These are phyloP conservation scores for Natator depressus DNA, from an alignment of 2,113 vertebrate species.

Conservation along the genomic window DNA sequence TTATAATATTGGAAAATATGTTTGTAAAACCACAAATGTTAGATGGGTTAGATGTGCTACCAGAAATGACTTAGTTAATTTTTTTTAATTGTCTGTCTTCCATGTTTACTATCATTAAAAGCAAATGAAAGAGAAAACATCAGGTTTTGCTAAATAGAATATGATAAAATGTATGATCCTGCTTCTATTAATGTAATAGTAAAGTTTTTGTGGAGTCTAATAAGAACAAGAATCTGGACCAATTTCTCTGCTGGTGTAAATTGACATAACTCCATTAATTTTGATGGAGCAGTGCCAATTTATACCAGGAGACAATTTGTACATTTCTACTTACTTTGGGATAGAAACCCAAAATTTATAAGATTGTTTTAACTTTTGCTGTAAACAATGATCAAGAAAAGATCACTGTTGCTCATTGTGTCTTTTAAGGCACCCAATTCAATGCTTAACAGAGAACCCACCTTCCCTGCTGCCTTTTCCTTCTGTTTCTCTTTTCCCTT, in stretches of 20 bases:
- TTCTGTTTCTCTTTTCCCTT: neutral
- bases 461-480: neutral
- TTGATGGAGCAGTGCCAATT: neutral
- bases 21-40: neutral
- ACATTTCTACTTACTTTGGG: neutral
- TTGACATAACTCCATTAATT: neutral
- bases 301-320: neutral
- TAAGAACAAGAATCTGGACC: neutral
- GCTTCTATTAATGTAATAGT: no score
- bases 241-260: neutral
- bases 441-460: no score
- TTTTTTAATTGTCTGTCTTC: neutral
- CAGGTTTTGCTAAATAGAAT: neutral
- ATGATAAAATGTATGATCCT: neutral
- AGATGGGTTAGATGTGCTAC: neutral
- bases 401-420: neutral
- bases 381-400: neutral
- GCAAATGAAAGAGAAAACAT: neutral
- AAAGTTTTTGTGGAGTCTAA: neutral
- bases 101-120: neutral
- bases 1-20: neutral
- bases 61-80: neutral
- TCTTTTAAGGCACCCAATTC: no score
- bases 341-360: neutral
- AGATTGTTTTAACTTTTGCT: neutral